Evolutionary conservation across 2,113 vertebrate species (phyloP).

Genomic region (Neomonachus schauinslandi): DNA sequence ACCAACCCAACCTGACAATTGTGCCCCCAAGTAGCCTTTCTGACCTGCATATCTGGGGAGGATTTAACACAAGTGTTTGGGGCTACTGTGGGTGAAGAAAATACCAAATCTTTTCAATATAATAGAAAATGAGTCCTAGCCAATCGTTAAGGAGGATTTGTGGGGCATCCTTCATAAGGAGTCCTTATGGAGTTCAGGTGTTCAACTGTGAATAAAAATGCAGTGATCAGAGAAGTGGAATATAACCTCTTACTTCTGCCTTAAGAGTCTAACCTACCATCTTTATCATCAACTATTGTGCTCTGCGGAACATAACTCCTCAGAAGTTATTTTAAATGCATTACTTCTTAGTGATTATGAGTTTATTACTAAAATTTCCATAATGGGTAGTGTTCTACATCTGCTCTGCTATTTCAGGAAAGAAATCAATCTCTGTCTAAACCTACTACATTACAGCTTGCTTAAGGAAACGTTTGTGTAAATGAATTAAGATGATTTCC

Average conservation of each 20-base stretch:
- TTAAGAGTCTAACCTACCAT: not conserved
- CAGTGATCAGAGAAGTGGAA: not conserved
- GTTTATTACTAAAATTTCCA: slow-evolving; percentile 17
- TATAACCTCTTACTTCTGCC: not conserved
- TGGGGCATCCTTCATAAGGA: not conserved
- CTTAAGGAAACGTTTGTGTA: slow-evolving; percentile 27
- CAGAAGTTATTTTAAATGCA: slow-evolving; percentile 28
- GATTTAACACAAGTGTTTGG: not conserved
- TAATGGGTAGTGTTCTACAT: not conserved
- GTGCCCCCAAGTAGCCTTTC: not conserved
- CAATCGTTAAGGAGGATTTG: not conserved
- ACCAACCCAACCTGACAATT: not conserved
- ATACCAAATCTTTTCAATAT: not conserved
- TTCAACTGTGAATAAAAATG: not conserved
- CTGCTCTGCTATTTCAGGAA: slow-evolving; percentile 36
- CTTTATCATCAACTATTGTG: not conserved
- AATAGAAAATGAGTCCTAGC: not conserved
- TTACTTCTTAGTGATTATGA: not conserved
- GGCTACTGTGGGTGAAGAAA: not conserved
- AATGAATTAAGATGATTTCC: slow-evolving; percentile 50
- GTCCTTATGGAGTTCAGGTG: not conserved
- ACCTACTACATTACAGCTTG: not conserved
- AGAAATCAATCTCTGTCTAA: not conserved
- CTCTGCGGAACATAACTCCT: not conserved
- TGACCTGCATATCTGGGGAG: not conserved